These are phyloP conservation scores for Takifugu ocellatus DNA, from an alignment of 2,797 vertebrate genomes.

Conservation along the genomic window DNA sequence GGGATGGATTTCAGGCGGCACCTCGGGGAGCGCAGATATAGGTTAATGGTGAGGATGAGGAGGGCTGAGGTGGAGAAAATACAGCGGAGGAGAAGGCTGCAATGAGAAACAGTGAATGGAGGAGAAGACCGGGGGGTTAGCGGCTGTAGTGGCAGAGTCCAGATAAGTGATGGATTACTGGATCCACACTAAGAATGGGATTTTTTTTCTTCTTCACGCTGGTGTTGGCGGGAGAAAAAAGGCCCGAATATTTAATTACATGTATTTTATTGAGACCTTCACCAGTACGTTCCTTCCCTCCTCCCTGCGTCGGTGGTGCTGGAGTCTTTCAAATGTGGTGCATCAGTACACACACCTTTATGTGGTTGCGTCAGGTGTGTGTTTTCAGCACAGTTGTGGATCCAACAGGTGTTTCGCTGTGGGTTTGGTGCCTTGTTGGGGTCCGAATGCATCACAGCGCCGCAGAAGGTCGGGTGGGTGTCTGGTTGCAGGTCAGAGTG, in stretches of 20 bases:
- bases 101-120: slow-evolving; percentile 22
- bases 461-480: slow-evolving; percentile 56
- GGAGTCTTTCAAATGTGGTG: too few relatives aligned
- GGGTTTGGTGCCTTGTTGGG: slow-evolving; percentile 15
- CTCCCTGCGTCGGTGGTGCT: too few relatives aligned
- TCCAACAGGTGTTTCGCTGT: slow-evolving; percentile 15
- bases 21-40: slow-evolving; percentile 14
- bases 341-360: background rate
- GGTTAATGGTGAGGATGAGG: slow-evolving; percentile 11
- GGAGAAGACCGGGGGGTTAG: slow-evolving; percentile 27
- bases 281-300: too few relatives aligned
- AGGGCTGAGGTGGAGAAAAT: slow-evolving; percentile 8
- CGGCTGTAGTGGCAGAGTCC: slow-evolving; percentile 48
- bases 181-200: slow-evolving; percentile 53
- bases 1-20: slow-evolving; percentile 50
- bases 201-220: background rate
- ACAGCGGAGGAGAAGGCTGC: slow-evolving; percentile 10
- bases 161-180: slow-evolving; percentile 69
- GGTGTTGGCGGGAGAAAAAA: slow-evolving; percentile 50
- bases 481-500: slow-evolving; percentile 51
- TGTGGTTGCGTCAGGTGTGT: slow-evolving; percentile 17
- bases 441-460: background rate
- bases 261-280: too few relatives aligned
- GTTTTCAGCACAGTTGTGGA: slow-evolving; percentile 7
- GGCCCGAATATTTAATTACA: slow-evolving; percentile 16